Evolutionary conservation across 2,888 invertebrate genomes (phyloP), one percentile per base, ranked within the genome.

Genomic region (Germaria angustata): DNA sequence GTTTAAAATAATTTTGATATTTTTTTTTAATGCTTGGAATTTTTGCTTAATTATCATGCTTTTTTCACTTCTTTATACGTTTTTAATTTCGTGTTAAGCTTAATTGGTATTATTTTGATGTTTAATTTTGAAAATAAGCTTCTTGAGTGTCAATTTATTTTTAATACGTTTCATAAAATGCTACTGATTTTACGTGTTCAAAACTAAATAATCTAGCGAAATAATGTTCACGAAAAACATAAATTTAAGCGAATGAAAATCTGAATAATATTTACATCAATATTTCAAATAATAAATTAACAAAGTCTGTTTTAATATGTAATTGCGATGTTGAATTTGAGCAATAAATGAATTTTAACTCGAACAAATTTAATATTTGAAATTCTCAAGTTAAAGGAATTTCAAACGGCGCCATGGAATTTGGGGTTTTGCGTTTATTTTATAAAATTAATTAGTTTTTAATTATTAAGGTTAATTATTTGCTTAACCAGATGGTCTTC

Each of bases 151-250:
- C n/a, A 24, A 1, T 41, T 44, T 44, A 39, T 22, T 32, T 20
- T 32, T 24, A 8, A 34, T 24, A 36, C 20, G 17, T n/a, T 39
- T 2, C 2, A 49, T 32, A 49, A 73, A 49, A 28, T 57, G 75
- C 80, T 80, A 80, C 80, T 80, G 75, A 69, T 69, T 80, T 79
- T 75, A 71, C 6, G 28, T 28, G 28, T 28, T 28, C 4, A 34
- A 55, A 28, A 28, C 3, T 28, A 28, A 28, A 28, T 6, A 28
- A n/a, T n/a, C n/a, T n/a, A n/a, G n/a, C n/a, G n/a, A n/a, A n/a
- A 28, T 28, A 28, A 28, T 5, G 6, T 5, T 28, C 28, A 6
- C 28, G 6, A 28, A 15, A 2, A 17, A 55, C 32, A 24, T 8
- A 32, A 55, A 55, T 32, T 32, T 5, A 22, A 7, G n/a, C 2